A percentile compares a stretch with the other conserved stretches of the same genome.
Evolutionary conservation across 1,140 invertebrate genomes (phyloP).

Genomic region (Thaumetopoea pityocampa): DNA sequence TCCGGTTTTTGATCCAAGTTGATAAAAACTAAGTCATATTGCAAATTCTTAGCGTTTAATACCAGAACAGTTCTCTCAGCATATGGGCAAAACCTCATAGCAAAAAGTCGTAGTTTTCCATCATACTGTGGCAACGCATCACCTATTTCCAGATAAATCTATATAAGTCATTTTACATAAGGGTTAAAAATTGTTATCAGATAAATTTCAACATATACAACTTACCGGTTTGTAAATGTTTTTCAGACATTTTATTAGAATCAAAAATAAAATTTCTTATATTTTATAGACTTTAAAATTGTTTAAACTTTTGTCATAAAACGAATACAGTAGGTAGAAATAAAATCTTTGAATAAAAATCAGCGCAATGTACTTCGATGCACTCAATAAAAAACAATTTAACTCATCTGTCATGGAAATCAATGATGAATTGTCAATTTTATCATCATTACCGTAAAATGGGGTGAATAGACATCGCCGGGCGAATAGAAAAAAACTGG

Average conservation of each 20-base stretch:
- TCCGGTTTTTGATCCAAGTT: constrained; percentile 91
- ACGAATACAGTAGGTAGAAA: too few species aligned
- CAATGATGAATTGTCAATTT: too few species aligned
- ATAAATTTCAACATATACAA: constrained; percentile 1
- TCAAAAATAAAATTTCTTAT: too few species aligned
- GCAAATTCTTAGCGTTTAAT: constrained; percentile 88
- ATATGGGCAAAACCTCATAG: constrained; percentile 94
- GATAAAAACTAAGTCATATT: constrained; percentile 89
- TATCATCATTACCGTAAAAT: too few species aligned
- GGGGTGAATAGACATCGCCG: too few species aligned
- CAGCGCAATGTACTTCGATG: too few species aligned
- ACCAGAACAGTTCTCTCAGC: constrained; percentile 89
- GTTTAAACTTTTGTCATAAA: too few species aligned
- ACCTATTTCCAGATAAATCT: constrained; percentile 41
- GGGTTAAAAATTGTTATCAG: constrained; percentile 3
- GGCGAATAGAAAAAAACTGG: too few species aligned
- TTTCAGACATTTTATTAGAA: constrained; percentile 52
- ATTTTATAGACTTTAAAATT: too few species aligned
- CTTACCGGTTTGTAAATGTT: constrained; percentile 67
- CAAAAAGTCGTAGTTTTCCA: constrained; percentile 87
- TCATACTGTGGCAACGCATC: constrained; percentile 49
- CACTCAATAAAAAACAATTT: too few species aligned
- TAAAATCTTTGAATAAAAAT: too few species aligned
- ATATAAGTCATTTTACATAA: constrained; percentile 10
- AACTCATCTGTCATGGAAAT: too few species aligned